phyloP scores from a whole-genome alignment of 2,888 invertebrate genomes.

The Rhagonycha lutea region DNA sequence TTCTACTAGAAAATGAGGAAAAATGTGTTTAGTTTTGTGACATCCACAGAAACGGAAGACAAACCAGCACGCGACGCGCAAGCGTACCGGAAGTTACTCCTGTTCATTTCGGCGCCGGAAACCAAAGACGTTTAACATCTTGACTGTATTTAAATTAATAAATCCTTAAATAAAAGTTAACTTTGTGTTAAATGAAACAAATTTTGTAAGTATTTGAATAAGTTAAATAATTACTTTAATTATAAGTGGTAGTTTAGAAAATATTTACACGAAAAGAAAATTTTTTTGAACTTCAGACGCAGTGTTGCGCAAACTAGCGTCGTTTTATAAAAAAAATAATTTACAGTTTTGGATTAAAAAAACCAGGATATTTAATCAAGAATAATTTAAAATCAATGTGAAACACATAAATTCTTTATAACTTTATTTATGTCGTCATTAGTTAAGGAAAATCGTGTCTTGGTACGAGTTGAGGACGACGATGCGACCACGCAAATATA shows the following conservation, averaged over 20 bases:
- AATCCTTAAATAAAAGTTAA: neutral
- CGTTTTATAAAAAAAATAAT: neutral
- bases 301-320: neutral
- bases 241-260: neutral
- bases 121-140: constrained; percentile 38
- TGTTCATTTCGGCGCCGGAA: constrained; percentile 36
- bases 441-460: constrained; percentile 50
- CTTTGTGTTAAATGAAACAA: neutral
- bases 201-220: neutral
- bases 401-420: constrained; percentile 38
- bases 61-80: constrained; percentile 38
- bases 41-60: constrained; percentile 26
- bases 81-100: constrained; percentile 31
- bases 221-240: neutral
- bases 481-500: constrained; percentile 53
- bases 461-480: constrained; percentile 51
- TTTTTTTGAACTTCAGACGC: neutral
- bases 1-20: constrained; percentile 14
- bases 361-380: neutral
- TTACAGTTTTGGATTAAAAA: neutral
- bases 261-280: neutral
- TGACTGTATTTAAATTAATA: constrained; percentile 6
- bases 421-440: constrained; percentile 51
- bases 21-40: constrained; percentile 25
- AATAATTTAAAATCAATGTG: constrained; percentile 40